Conservation (phyloP, 2,797 vertebrate species). For the Darevskia mixta region DNA sequence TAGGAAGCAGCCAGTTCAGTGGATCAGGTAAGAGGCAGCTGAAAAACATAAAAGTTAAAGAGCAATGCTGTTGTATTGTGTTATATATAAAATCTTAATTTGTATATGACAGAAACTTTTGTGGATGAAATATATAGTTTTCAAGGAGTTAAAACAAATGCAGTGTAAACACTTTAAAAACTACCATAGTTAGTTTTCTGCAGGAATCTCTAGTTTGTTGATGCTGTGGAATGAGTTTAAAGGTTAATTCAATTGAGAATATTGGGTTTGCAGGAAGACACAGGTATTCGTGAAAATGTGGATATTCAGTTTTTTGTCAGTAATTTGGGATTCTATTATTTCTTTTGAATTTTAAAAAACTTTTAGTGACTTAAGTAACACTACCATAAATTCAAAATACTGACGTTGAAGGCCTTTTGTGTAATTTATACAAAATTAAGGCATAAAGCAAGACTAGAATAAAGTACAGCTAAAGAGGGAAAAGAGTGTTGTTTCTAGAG, state of each 20-base stretch:
- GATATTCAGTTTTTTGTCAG: neutral
- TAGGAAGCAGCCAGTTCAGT: constrained; percentile 98
- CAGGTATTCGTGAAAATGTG: neutral
- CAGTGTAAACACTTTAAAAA: neutral
- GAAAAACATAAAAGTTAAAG: constrained; percentile 20
- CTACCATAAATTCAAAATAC: neutral
- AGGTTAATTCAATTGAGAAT: neutral
- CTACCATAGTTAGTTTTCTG: neutral
- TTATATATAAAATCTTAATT: constrained; percentile 7
- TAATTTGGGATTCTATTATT: constrained; percentile 9
- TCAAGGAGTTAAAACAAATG: neutral
- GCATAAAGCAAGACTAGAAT: neutral
- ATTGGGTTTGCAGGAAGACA: neutral
- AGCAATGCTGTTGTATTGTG: neutral
- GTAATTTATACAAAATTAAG: neutral
- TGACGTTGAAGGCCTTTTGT: neutral
- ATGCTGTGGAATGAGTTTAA: neutral
- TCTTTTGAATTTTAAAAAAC: constrained; percentile 1
- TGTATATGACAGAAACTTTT: neutral
- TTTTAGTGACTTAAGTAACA: neutral
- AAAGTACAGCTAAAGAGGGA: neutral
- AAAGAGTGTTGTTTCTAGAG: neutral
- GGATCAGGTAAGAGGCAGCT: constrained; percentile 89
- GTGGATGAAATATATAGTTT: neutral
- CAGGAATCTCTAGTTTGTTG: neutral